Percentiles rank a stretch among this genome's conserved stretches.
Conservation (phyloP, 2,797 vertebrate genomes). For the Clamator glandarius region DNA sequence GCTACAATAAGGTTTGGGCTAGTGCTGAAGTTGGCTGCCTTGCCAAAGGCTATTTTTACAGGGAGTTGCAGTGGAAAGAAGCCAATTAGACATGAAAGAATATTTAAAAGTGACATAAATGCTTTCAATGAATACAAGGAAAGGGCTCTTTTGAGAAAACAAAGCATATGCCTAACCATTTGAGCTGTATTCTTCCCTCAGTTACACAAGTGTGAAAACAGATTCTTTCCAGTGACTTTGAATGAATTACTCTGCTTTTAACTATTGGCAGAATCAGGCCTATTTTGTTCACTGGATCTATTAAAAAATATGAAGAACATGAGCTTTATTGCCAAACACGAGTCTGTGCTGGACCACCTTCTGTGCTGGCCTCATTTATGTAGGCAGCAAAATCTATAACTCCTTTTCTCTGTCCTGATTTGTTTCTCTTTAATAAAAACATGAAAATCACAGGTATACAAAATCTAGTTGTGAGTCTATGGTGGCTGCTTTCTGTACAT, state of each 20-base stretch:
- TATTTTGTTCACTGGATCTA: not conserved
- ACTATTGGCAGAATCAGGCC: not conserved
- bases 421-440: constrained; percentile 34
- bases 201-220: constrained; percentile 39
- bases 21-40: constrained; percentile 42
- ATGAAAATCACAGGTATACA: not conserved
- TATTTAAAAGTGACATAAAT: constrained; percentile 65
- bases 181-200: constrained; percentile 49
- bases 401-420: constrained; percentile 40
- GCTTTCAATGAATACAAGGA: constrained; percentile 27
- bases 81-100: constrained; percentile 60
- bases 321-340: not conserved
- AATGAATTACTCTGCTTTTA: constrained; percentile 17
- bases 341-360: constrained; percentile 45
- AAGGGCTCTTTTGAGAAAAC: constrained; percentile 59
- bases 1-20: constrained; percentile 51
- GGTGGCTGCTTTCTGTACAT: not conserved
- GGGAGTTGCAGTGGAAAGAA: constrained; percentile 51
- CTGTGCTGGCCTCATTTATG: constrained; percentile 4
- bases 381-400: constrained; percentile 28
- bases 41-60: constrained; percentile 54
- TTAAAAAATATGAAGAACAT: not conserved
- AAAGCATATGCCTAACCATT: constrained; percentile 46
- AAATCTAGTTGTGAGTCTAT: not conserved
- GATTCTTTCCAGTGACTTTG: constrained; percentile 45